Conservation (phyloP, 1,140 invertebrate genomes). For the Asbolus verrucosus region DNA sequence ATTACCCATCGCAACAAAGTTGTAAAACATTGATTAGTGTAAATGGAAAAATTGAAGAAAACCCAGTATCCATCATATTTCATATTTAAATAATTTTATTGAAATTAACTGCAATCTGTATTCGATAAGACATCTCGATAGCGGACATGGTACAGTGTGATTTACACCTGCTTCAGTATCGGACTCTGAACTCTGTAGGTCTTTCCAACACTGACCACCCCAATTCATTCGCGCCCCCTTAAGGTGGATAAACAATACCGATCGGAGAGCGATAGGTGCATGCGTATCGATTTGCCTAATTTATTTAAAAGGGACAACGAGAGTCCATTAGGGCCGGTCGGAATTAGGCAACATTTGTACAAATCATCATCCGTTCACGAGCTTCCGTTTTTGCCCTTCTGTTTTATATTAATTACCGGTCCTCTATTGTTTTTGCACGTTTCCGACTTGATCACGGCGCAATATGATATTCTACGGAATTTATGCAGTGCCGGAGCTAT, state of each 20-base stretch:
- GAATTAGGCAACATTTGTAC: conserved; percentile 32
- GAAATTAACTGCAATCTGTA: no score
- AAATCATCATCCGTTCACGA: conserved; percentile 31
- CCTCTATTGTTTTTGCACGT: conserved; percentile 34
- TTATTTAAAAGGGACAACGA: conserved; percentile 21
- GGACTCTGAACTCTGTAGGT: no score
- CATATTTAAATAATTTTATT: no score
- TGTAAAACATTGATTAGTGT: no score
- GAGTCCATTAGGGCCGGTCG: conserved; percentile 30
- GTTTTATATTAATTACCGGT: conserved; percentile 38
- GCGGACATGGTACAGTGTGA: no score
- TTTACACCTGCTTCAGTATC: no score
- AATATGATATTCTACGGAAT: conserved; percentile 24
- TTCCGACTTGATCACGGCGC: conserved; percentile 24
- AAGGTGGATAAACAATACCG: not conserved
- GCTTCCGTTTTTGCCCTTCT: conserved; percentile 26
- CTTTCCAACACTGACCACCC: no score
- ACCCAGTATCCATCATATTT: no score
- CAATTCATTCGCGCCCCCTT: no score
- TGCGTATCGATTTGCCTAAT: conserved; percentile 3
- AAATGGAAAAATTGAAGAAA: no score
- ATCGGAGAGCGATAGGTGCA: not conserved
- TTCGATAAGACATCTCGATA: no score
- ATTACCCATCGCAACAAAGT: no score
- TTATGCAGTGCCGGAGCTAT: conserved; percentile 16